Base-by-base conservation (phyloP, 2,888 invertebrate genomes). In the Ophioninae sp. region DNA sequence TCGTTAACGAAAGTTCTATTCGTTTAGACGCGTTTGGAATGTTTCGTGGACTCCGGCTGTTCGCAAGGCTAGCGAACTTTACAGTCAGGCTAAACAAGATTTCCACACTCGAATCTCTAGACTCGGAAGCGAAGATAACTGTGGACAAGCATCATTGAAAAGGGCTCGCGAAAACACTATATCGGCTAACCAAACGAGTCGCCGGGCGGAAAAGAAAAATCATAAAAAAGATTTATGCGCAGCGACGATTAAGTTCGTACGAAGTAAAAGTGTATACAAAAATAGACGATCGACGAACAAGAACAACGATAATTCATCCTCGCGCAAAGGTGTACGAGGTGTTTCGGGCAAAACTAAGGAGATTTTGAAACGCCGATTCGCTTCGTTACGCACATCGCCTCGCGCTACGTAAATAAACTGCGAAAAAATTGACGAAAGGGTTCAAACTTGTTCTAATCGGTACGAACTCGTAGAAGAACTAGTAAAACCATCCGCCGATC, bases 251-350 rank as follows among this genome's bases (percentile, higher is more conserved):
- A 17, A 63, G 68, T n/a, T 78, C 58, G 37, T 59, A 74, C 59
- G 67, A 61, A 83, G 69, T 74, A 73, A 82, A 82, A 59, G 69
- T 73, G 79, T 59, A 77, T 83, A 83, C 81, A 85, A 85, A 85
- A 83, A 85, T 85, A 84, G 76, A 77, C 61, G 30, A 56, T 81
- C 56, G 81, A 80, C 59, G 80, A 84, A 82, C 71, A 68, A 59
- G 73, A 68, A 69, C 65, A 44, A 44, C 51, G 56, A 72, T 73
- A 41, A n/a, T 44, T 78, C 68, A 10, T 23, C 58, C 44, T n/a
- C 22, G 37, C 41, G 22, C 30, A 59, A 23, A 61, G 68, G 58
- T 58, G 39, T 51, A 68, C n/a, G 6, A 6, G n/a, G 30, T 37
- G 20, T 51, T 56, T n/a, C 74, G 56, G 74, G 51, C 63, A 13